phyloP scores from a whole-genome alignment of 2,113 vertebrate species.

The Lophochroa leadbeateri region DNA sequence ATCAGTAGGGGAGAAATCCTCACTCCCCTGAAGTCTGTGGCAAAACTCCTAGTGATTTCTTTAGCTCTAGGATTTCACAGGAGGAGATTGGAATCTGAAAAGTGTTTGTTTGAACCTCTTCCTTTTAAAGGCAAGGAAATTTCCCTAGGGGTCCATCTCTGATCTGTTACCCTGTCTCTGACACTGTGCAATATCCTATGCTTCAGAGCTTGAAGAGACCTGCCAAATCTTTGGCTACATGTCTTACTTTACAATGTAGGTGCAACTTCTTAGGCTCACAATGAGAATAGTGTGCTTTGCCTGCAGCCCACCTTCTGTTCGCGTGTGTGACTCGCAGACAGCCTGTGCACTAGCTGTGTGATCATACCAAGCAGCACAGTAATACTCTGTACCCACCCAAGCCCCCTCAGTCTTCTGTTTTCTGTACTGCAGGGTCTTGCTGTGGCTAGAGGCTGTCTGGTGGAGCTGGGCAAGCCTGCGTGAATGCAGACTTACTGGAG shows the following conservation, averaged over 20 bases:
- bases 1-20: slow-evolving; percentile 61
- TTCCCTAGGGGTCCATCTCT: slow-evolving; percentile 60
- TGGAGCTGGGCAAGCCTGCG: background rate
- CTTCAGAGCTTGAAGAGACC: slow-evolving; percentile 40
- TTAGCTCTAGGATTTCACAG: slow-evolving; percentile 59
- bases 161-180: slow-evolving; percentile 44
- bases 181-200: slow-evolving; percentile 37
- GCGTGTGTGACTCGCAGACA: background rate
- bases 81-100: slow-evolving; percentile 64
- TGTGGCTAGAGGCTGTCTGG: background rate
- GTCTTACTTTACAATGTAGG: background rate
- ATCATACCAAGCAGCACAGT: background rate
- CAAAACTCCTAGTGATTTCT: slow-evolving; percentile 61
- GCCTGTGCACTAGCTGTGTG: background rate
- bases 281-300: background rate
- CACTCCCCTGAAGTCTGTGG: slow-evolving; percentile 49
- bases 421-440: background rate
- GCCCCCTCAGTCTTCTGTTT: background rate
- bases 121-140: slow-evolving; percentile 57
- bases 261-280: background rate
- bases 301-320: background rate
- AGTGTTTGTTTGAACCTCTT: slow-evolving; percentile 68
- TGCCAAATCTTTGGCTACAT: background rate
- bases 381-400: background rate
- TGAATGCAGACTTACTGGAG: background rate